Percentiles rank a stretch among this genome's conserved stretches.
phyloP scores from a whole-genome alignment of 2,888 invertebrate genomes.

The Epistrophe eligans region DNA sequence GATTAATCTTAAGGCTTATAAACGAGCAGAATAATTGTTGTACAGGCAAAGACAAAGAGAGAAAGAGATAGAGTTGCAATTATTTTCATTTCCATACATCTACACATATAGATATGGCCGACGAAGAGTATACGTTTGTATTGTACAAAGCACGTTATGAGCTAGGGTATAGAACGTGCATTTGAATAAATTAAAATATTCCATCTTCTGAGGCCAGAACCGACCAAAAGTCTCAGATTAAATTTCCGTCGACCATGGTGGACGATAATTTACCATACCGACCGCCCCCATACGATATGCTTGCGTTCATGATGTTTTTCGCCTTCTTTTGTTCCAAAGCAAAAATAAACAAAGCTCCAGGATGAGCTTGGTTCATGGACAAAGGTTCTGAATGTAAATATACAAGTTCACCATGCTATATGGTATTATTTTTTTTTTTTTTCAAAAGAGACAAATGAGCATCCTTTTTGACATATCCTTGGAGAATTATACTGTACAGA shows the following conservation, averaged over 20 bases:
- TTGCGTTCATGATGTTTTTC: slow-evolving; percentile 29
- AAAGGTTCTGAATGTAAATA: slow-evolving; percentile 9
- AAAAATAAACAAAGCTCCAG: slow-evolving; percentile 31
- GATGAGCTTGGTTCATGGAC: slow-evolving; percentile 37
- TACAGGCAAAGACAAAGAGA: slow-evolving; percentile 15
- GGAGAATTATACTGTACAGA: background rate
- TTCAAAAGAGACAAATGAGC: background rate
- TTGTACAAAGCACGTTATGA: slow-evolving; percentile 14
- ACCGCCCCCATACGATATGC: slow-evolving; percentile 17
- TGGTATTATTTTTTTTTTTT: background rate
- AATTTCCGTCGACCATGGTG: slow-evolving; percentile 54
- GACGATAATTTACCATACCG: slow-evolving; percentile 46
- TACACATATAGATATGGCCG: background rate
- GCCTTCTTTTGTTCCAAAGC: slow-evolving; percentile 25
- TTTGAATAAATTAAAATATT: slow-evolving; percentile 75
- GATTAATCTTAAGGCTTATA: slow-evolving; percentile 74
- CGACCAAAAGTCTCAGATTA: slow-evolving; percentile 67
- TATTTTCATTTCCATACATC: slow-evolving; percentile 36
- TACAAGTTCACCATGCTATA: background rate
- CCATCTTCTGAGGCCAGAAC: slow-evolving; percentile 51
- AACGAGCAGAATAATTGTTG: slow-evolving; percentile 68
- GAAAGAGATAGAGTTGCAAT: slow-evolving; percentile 32
- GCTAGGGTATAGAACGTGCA: slow-evolving; percentile 59
- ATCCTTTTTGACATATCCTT: slow-evolving; percentile 10
- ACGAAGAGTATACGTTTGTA: background rate